A percentile compares a stretch with the other conserved stretches of the same genome.
Conservation (phyloP, 2,797 vertebrate genomes). For the Trachops cirrhosus region DNA sequence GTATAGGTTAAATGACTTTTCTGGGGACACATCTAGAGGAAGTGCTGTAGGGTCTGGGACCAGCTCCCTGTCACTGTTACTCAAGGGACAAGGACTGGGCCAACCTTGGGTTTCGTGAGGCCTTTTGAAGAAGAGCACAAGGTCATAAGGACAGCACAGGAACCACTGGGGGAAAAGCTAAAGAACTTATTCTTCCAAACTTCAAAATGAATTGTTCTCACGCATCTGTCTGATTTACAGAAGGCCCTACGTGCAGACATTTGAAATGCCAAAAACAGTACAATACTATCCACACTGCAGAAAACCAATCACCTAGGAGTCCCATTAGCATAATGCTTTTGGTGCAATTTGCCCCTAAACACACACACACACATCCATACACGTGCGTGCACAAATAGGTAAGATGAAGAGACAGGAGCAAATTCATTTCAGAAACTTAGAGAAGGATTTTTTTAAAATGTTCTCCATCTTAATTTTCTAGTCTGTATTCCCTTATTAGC, state of each 20-base stretch:
- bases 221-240: neutral
- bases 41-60: neutral
- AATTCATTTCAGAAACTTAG: neutral
- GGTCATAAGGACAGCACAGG: neutral
- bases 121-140: neutral
- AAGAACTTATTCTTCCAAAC: neutral
- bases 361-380: neutral
- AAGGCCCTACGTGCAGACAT: neutral
- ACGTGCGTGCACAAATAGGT: neutral
- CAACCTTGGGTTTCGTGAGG: neutral
- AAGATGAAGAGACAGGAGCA: neutral
- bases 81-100: neutral
- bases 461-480: constrained; percentile 3
- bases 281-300: neutral
- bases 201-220: neutral
- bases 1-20: neutral
- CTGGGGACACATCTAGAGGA: neutral
- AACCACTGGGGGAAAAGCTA: neutral
- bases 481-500: constrained; percentile 6
- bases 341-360: neutral
- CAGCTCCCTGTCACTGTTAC: neutral
- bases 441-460: neutral
- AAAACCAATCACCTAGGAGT: neutral
- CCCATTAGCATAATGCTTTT: neutral
- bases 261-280: neutral